Evolutionary conservation across 2,113 vertebrate genomes (phyloP).

Genomic region (Podarcis raffonei): DNA sequence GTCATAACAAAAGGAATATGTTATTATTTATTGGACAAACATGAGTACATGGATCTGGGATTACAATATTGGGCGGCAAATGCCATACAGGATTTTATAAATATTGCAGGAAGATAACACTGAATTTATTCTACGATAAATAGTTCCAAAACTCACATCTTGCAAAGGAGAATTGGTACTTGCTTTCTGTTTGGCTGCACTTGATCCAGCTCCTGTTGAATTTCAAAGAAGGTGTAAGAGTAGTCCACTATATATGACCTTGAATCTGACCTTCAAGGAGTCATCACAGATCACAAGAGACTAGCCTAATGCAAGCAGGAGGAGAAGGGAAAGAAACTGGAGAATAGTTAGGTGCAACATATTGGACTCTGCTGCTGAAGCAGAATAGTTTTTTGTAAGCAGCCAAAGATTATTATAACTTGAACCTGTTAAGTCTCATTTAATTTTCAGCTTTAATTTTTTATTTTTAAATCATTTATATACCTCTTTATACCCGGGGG

Average conservation of each 20-base stretch:
- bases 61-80: constrained; percentile 72
- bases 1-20: constrained; percentile 73
- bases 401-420: background rate
- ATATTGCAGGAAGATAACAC: constrained; percentile 61
- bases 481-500: no score
- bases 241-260: background rate
- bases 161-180: background rate
- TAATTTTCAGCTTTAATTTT: background rate
- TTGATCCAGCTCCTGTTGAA: background rate
- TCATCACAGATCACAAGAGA: background rate
- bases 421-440: background rate
- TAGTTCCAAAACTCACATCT: constrained; percentile 34
- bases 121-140: constrained; percentile 25
- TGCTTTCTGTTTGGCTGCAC: background rate
- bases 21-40: constrained; percentile 75
- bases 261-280: background rate
- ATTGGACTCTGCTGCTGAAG: background rate
- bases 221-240: background rate
- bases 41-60: constrained; percentile 61
- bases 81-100: constrained; percentile 60
- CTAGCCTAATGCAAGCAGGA: background rate
- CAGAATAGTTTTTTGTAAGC: background rate
- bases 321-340: background rate
- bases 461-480: background rate
- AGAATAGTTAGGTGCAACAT: background rate